Conservation (phyloP, 2,113 vertebrate genomes). For the Paradoxurus hermaphroditus region DNA sequence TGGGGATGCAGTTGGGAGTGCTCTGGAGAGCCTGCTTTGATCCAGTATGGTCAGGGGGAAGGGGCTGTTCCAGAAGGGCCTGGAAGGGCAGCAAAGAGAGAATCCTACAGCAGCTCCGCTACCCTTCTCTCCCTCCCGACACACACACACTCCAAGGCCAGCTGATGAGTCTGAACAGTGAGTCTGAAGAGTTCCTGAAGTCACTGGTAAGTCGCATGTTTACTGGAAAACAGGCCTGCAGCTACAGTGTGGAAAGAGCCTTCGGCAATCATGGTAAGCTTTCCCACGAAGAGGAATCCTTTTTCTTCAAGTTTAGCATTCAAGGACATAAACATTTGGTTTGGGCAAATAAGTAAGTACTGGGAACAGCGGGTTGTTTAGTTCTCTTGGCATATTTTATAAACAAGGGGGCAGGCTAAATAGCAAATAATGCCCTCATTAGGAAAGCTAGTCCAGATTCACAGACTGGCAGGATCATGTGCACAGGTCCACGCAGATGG, state of each 20-base stretch:
- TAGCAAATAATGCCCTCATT: slow-evolving; percentile 69
- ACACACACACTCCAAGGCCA: neutral
- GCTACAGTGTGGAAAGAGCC: neutral
- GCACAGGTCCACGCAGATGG: neutral
- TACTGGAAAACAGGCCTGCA: neutral
- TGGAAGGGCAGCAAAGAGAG: neutral
- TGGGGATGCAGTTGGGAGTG: neutral
- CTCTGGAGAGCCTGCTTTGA: neutral
- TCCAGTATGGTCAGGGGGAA: neutral
- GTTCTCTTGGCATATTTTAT: slow-evolving; percentile 72
- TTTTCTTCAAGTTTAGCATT: slow-evolving; percentile 67
- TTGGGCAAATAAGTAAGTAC: slow-evolving; percentile 66
- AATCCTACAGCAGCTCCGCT: neutral
- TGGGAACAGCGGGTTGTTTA: slow-evolving; percentile 61
- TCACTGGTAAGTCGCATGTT: neutral
- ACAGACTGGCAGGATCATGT: slow-evolving; percentile 4
- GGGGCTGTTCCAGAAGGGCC: neutral
- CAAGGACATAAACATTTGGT: slow-evolving; percentile 72
- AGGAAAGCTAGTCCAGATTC: slow-evolving; percentile 43
- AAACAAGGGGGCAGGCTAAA: slow-evolving; percentile 61
- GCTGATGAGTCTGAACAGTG: neutral
- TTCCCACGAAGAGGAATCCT: slow-evolving; percentile 49
- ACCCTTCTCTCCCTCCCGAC: neutral
- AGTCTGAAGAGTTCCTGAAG: neutral
- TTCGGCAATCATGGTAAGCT: neutral